These are phyloP conservation scores for Argyrosomus regius DNA, from an alignment of 2,797 vertebrate genomes.

Conservation along the genomic window DNA sequence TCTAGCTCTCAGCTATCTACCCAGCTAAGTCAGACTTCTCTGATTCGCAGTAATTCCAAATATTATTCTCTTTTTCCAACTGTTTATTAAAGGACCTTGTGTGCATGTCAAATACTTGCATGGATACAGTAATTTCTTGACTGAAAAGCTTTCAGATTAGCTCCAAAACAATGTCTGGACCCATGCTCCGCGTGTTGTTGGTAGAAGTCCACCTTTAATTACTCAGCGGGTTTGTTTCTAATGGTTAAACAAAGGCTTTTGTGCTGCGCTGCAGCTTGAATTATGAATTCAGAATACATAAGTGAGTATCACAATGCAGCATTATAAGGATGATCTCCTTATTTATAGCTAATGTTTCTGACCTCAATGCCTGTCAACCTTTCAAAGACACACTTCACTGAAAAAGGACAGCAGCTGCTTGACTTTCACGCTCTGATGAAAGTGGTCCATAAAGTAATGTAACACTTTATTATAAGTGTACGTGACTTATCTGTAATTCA, in stretches of 20 bases:
- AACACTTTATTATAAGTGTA: conserved; percentile 30
- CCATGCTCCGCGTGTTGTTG: neutral
- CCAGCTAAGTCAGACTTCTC: conserved; percentile 19
- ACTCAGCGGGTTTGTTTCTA: conserved; percentile 46
- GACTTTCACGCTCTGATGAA: conserved; percentile 35
- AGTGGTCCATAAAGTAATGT: conserved; percentile 28
- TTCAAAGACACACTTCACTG: conserved; percentile 9
- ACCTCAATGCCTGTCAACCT: conserved; percentile 27
- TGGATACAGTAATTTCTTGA: neutral
- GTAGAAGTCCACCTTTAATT: conserved; percentile 56
- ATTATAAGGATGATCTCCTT: conserved; percentile 31
- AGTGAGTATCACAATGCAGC: conserved; percentile 33
- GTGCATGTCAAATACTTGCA: conserved; percentile 13
- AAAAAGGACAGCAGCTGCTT: conserved; percentile 27
- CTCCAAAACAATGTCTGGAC: conserved; percentile 13
- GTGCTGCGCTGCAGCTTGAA: conserved; percentile 42
- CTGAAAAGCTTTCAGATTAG: conserved; percentile 24
- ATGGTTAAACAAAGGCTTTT: conserved; percentile 63
- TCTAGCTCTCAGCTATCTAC: conserved; percentile 17
- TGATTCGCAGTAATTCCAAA: conserved; percentile 12
- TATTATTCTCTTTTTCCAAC: neutral
- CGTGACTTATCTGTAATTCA: conserved; percentile 55
- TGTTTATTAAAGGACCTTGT: conserved; percentile 3
- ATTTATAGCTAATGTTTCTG: conserved; percentile 34
- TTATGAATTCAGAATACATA: conserved; percentile 63